phyloP scores from a whole-genome alignment of 64 coral and sea anemone genomes.

The Trachythela sp. region DNA sequence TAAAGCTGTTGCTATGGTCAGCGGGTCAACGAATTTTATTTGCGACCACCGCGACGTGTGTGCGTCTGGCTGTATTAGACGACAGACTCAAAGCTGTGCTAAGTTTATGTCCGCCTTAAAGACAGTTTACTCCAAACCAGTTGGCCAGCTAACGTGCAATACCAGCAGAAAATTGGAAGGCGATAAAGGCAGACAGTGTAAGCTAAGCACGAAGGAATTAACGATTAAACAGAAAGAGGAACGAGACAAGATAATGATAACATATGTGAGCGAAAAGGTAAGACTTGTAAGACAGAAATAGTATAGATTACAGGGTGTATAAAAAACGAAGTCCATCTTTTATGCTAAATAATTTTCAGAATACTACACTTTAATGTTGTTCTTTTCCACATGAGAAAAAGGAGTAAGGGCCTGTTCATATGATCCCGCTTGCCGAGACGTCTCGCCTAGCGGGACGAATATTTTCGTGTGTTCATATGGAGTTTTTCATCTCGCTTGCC shows the following conservation, averaged over 20 bases:
- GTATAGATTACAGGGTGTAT: no score
- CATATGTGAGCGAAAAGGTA: conserved; percentile 23
- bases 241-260: conserved; percentile 16
- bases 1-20: conserved; percentile 69
- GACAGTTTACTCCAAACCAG: conserved; percentile 60
- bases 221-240: conserved; percentile 16
- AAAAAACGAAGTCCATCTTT: not conserved
- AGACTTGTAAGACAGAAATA: not conserved
- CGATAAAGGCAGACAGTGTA: not conserved
- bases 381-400: no score
- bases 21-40: conserved; percentile 76
- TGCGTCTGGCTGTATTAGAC: conserved; percentile 65
- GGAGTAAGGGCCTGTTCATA: no score
- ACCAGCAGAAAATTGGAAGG: not conserved
- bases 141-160: not conserved
- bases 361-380: no score
- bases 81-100: conserved; percentile 78
- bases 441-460: no score
- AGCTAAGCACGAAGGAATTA: conserved; percentile 2
- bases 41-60: conserved; percentile 75
- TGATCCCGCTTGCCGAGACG: no score
- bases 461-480: no score
- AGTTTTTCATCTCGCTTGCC: no score
- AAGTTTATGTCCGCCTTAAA: conserved; percentile 64
- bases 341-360: no score